phyloP scores from a whole-genome alignment of 2,113 vertebrate genomes.

The Melanocharis versteri region DNA sequence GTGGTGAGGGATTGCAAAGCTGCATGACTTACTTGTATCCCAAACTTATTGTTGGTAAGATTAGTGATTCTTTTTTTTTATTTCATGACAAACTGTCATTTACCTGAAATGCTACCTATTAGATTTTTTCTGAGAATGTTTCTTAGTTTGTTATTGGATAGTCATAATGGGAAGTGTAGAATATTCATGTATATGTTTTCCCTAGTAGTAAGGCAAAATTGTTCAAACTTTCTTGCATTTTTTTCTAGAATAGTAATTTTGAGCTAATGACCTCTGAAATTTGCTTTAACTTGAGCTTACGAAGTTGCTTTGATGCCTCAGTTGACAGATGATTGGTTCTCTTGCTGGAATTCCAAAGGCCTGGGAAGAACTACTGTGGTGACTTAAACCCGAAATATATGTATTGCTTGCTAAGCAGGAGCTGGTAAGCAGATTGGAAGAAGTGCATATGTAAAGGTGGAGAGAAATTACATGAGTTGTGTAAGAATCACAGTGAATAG shows the following conservation, averaged over 20 bases:
- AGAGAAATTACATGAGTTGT: rapidly evolving
- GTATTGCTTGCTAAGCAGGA: neutral
- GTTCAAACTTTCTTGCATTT: neutral
- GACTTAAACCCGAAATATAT: neutral
- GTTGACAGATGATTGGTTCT: neutral
- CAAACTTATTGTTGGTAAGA: neutral
- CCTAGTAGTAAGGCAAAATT: neutral
- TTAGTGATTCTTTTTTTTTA: neutral
- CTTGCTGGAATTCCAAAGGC: neutral
- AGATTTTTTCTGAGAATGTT: neutral
- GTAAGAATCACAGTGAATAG: neutral
- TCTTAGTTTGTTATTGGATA: neutral
- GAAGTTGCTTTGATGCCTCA: neutral
- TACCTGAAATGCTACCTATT: neutral
- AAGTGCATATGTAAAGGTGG: neutral
- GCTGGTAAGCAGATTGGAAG: neutral
- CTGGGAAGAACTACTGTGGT: neutral
- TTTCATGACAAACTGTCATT: neutral
- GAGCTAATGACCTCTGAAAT: neutral
- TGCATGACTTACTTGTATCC: neutral
- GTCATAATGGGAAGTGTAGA: neutral
- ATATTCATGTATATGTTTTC: neutral
- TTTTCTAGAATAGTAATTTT: neutral
- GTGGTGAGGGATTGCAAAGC: neutral
- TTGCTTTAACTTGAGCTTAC: neutral